Conservation (phyloP, 2,113 vertebrate genomes). For the Hippoglossus stenolepis region DNA sequence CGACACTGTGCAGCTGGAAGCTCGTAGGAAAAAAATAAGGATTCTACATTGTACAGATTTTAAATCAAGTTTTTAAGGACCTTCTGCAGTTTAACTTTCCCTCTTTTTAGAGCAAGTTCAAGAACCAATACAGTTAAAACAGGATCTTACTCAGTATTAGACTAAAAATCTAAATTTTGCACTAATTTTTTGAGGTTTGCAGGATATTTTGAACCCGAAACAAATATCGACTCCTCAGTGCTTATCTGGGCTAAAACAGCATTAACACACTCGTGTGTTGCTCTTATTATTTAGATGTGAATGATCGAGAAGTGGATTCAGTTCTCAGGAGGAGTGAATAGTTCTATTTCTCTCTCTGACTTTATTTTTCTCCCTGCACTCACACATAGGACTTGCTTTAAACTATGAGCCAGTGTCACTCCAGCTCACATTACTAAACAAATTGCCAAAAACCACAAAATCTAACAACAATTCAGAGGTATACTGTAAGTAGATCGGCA, state of each 20-base stretch:
- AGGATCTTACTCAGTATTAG: constrained; percentile 5
- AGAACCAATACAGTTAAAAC: neutral
- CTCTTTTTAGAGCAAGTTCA: constrained; percentile 22
- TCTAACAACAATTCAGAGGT: constrained; percentile 43
- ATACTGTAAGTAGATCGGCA: neutral
- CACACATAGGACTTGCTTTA: constrained; percentile 8
- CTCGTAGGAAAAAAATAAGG: neutral
- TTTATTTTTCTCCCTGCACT: neutral
- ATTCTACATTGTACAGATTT: constrained; percentile 42
- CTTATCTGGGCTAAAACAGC: constrained; percentile 34
- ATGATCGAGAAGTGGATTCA: constrained; percentile 39
- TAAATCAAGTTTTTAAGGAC: constrained; percentile 40
- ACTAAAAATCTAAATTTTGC: constrained; percentile 13
- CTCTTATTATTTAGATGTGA: constrained; percentile 28
- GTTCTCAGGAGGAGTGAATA: constrained; percentile 50
- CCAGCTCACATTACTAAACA: constrained; percentile 35
- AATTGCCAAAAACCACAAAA: constrained; percentile 35
- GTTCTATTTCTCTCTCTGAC: constrained; percentile 1
- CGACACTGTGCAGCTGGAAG: constrained; percentile 4
- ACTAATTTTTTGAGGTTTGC: constrained; percentile 12
- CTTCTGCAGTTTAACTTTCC: constrained; percentile 22
- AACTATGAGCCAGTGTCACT: constrained; percentile 24
- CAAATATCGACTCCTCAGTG: constrained; percentile 6
- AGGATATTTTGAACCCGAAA: constrained; percentile 35
- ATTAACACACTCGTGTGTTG: neutral